Evolutionary conservation across 2,113 vertebrate genomes (phyloP), one percentile per base, ranked within the genome.

Genomic region (Laticauda colubrina): DNA sequence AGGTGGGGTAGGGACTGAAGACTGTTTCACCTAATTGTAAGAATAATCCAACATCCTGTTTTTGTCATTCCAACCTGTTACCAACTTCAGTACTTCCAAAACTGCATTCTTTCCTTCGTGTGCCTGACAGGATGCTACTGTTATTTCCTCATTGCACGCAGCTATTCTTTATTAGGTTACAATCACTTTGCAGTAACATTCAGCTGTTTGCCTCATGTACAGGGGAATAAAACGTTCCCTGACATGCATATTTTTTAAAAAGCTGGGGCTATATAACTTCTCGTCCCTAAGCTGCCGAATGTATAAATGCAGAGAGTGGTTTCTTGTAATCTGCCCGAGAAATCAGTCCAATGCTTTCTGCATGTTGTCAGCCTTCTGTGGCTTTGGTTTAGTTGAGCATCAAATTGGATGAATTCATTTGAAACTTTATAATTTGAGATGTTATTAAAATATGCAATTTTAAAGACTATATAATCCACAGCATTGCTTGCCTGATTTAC

Each of bases 101-200:
- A 95, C 96, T 94, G n/a, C 94, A 57, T 90, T 53, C 87, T 94
- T 96, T 97, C 97, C 95, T 97, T 95, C 94, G 89, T 93, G 93
- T 95, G 96, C 96, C 94, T 94, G 95, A 97, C 98, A 98, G 98
- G 98, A 98, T 97, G 97, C 97, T 96, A 95, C 90, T 86, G 95
- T 95, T 96, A 97, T 98, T 98, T 98, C 98, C 98, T 97, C 94
- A 97, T 96, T 98, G 97, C 97, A 96, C 97, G 96, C 92, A 95
- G 96, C 97, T 97, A 96, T 97, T 98, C 75, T 97, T 97, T 96
- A 97, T 97, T 96, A 97, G 97, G 95, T 96, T 96, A 95, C 94
- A 96, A 94, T 96, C 97, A 95, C 94, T 96, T 96, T 94, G 95
- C 93, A 18, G 96, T 97, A 97, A 96, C 90, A n/a, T 94, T 94